Conservation (phyloP, 2,113 vertebrate species). For the Gavia stellata region DNA sequence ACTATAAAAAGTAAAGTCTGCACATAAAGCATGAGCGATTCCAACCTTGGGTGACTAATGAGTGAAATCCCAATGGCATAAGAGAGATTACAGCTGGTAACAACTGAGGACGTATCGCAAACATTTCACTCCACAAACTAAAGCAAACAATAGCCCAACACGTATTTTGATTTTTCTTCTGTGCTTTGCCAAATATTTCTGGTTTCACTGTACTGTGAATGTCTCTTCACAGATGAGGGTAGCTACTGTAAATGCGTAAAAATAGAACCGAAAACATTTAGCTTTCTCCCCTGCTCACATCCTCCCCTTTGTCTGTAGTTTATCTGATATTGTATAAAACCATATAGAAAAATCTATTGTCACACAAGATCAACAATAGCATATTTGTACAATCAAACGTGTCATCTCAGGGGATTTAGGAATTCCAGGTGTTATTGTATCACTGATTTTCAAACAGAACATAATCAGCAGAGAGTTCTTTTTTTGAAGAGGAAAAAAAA, state of each 20-base stretch:
- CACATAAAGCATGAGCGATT: neutral
- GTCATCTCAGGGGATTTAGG: neutral
- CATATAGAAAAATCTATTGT: neutral
- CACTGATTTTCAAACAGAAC: neutral
- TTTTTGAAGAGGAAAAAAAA: neutral
- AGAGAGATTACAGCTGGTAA: neutral
- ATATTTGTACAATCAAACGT: neutral
- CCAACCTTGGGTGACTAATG: neutral
- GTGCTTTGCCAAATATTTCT: neutral
- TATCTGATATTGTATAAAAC: neutral
- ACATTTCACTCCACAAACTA: neutral
- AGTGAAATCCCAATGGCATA: neutral
- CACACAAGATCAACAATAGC: neutral
- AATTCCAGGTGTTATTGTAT: neutral
- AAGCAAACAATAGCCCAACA: neutral
- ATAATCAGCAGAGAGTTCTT: neutral
- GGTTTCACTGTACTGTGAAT: neutral
- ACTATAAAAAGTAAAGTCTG: neutral
- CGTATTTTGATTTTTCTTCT: neutral
- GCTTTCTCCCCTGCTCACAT: neutral
- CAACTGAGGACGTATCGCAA: accelerated
- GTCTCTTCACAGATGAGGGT: accelerated
- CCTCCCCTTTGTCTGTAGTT: neutral
- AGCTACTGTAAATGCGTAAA: neutral
- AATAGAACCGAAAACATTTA: neutral